Conservation (phyloP, 2,113 vertebrate genomes). For the Xiphophorus maculatus region DNA sequence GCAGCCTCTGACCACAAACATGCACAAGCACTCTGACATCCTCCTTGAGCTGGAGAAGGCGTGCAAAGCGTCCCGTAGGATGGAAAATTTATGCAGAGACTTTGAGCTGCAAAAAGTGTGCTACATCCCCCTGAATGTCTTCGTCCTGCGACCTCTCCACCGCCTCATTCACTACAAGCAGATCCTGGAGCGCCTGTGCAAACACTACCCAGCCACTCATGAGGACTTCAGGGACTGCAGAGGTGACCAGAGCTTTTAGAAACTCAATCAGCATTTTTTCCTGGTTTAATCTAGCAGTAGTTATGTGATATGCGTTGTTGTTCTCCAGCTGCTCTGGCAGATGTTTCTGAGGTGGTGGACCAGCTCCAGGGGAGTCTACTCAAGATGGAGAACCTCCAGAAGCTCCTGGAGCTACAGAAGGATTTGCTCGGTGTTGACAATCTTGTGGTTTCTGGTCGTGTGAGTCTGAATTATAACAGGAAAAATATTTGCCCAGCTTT, state of each 20-base stretch:
- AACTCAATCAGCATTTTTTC: background rate
- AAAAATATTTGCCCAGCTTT: background rate
- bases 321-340: conserved; percentile 91
- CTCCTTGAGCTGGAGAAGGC: conserved; percentile 88
- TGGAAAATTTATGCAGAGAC: conserved; percentile 90
- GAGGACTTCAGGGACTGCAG: conserved; percentile 93
- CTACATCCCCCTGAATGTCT: conserved; percentile 94
- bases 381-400: conserved; percentile 98
- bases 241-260: conserved; percentile 76
- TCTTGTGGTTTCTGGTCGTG: conserved; percentile 89
- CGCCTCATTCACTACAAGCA: conserved; percentile 97
- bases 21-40: conserved; percentile 90
- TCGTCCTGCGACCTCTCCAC: conserved; percentile 94
- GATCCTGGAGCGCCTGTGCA: conserved; percentile 95
- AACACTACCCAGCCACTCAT: conserved; percentile 89
- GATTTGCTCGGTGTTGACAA: conserved; percentile 93
- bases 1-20: conserved; percentile 87
- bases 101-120: conserved; percentile 98
- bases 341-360: conserved; percentile 92
- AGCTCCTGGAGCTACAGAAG: conserved; percentile 94
- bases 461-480: conserved; percentile 66
- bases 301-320: background rate
- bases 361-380: conserved; percentile 90
- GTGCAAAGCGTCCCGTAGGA: conserved; percentile 83
- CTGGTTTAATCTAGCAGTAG: background rate